These are phyloP conservation scores for Drosophila melanosoma DNA, from an alignment of 2,888 invertebrate genomes.

Conservation along the genomic window DNA sequence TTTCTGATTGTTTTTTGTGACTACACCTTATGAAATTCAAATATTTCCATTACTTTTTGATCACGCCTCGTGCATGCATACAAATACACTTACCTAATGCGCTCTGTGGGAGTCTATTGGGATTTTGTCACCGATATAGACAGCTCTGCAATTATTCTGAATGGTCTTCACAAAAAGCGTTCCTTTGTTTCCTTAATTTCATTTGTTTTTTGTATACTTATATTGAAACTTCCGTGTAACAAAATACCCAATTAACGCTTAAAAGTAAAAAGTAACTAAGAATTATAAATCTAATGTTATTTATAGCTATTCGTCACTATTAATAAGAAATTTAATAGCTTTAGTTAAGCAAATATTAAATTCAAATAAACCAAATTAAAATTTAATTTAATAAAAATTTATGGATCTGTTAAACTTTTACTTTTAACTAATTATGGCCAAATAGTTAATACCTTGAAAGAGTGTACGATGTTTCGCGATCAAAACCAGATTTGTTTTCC, in stretches of 20 bases:
- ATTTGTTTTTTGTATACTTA: neutral
- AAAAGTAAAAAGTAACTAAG: neutral
- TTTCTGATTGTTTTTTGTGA: neutral
- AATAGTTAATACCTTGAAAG: slow-evolving; percentile 3
- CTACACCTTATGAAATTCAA: slow-evolving; percentile 8
- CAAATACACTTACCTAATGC: slow-evolving; percentile 21
- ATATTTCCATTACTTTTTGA: slow-evolving; percentile 30
- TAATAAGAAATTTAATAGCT: neutral
- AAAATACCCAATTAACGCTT: neutral
- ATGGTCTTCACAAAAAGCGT: neutral
- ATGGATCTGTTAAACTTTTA: neutral
- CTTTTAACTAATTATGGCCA: neutral
- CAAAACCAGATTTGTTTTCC: neutral
- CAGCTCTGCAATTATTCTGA: neutral
- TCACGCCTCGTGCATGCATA: slow-evolving; percentile 39
- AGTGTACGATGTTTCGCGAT: slow-evolving; percentile 1
- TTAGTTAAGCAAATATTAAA: neutral
- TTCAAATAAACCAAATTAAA: neutral
- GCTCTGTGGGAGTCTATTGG: neutral
- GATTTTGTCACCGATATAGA: neutral
- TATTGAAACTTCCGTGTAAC: neutral
- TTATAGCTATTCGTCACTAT: neutral
- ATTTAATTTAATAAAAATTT: neutral
- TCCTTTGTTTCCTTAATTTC: neutral
- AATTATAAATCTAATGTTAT: neutral